A percentile compares a stretch with the other conserved stretches of the same genome.
These are phyloP conservation scores for Gallinago undulata DNA, from an alignment of 2,113 vertebrate species.

Conservation along the genomic window DNA sequence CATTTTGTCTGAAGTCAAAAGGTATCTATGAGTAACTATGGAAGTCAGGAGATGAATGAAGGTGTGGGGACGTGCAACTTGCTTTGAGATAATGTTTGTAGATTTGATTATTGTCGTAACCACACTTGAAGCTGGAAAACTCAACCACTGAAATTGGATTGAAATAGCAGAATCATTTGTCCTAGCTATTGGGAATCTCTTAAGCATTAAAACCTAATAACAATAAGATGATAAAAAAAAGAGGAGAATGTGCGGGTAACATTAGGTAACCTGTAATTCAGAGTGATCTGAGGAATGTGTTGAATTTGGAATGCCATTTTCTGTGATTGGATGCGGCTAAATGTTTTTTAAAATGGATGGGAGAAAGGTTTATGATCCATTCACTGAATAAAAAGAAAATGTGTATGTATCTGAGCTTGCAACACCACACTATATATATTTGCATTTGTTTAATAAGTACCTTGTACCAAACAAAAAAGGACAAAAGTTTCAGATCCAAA, in stretches of 20 bases:
- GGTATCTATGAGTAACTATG: background rate
- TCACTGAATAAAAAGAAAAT: background rate
- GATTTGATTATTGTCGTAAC: conserved; percentile 35
- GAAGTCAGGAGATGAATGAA: background rate
- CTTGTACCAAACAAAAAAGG: background rate
- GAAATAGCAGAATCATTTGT: conserved; percentile 31
- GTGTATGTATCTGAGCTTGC: background rate
- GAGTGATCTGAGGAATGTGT: background rate
- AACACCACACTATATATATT: background rate
- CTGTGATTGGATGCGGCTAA: background rate
- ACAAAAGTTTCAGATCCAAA: background rate
- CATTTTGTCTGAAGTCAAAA: background rate
- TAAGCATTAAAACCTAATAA: conserved; percentile 13
- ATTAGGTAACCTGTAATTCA: background rate
- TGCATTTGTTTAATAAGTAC: conserved; percentile 20
- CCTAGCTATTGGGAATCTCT: conserved; percentile 28
- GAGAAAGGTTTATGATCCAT: background rate
- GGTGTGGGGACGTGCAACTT: background rate
- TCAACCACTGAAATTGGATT: conserved; percentile 2
- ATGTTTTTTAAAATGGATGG: background rate
- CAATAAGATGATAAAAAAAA: background rate
- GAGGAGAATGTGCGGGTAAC: background rate
- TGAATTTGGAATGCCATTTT: background rate
- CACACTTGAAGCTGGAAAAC: conserved; percentile 17
- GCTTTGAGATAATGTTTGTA: conserved; percentile 16